A percentile compares a stretch with the other conserved stretches of the same genome.
Conservation (phyloP, 2,797 vertebrate genomes). For the Toxotes lorentzi region DNA sequence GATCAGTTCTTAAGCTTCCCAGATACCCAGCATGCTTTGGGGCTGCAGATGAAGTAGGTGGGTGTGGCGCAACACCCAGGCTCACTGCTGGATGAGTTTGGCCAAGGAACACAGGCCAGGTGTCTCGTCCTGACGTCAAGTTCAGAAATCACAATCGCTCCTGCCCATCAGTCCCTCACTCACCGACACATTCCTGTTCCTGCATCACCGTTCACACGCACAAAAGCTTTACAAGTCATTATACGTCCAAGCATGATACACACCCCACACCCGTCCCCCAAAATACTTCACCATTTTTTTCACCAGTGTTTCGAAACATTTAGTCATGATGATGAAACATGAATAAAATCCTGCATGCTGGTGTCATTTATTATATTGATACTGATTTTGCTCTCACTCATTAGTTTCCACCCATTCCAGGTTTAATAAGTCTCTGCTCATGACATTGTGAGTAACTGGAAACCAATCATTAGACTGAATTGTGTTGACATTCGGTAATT, state of each 20-base stretch:
- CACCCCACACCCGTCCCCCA: no score
- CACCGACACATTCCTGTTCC: slow-evolving; percentile 12
- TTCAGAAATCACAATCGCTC: slow-evolving; percentile 49
- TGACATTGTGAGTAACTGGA: slow-evolving; percentile 32
- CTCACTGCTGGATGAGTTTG: slow-evolving; percentile 58
- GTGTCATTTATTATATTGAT: slow-evolving; percentile 40
- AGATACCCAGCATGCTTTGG: slow-evolving; percentile 85
- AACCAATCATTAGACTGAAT: slow-evolving; percentile 30
- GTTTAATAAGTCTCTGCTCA: slow-evolving; percentile 39
- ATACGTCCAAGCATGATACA: background rate
- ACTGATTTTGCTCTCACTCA: slow-evolving; percentile 29
- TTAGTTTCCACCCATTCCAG: slow-evolving; percentile 27
- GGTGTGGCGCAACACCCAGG: slow-evolving; percentile 50
- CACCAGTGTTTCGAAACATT: slow-evolving; percentile 18
- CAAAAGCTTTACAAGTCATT: slow-evolving; percentile 1
- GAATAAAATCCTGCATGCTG: slow-evolving; percentile 53
- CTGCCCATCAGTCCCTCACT: slow-evolving; percentile 15
- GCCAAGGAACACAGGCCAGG: slow-evolving; percentile 43
- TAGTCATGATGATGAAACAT: slow-evolving; percentile 39
- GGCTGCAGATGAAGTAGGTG: slow-evolving; percentile 81
- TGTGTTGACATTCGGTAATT: slow-evolving; percentile 24
- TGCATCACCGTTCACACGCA: background rate
- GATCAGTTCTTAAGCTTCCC: slow-evolving; percentile 85
- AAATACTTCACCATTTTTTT: slow-evolving; percentile 1
- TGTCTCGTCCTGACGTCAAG: slow-evolving; percentile 56